Evolutionary conservation across 2,797 vertebrate genomes (phyloP).

Genomic region (Saxicola maurus): DNA sequence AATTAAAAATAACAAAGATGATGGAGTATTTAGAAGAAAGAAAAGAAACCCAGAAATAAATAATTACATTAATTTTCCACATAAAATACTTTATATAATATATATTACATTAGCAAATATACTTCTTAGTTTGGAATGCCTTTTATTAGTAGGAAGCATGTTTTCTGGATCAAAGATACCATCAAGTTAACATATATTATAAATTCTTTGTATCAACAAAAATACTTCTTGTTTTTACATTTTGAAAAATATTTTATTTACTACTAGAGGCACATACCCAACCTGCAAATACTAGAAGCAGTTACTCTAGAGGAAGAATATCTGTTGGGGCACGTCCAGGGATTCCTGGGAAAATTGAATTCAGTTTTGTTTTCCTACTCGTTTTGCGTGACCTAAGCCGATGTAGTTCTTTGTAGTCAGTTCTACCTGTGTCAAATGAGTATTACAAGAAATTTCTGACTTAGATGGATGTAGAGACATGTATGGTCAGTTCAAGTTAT

Average conservation of each 20-base stretch:
- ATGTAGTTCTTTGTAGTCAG: neutral
- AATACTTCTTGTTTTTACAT: neutral
- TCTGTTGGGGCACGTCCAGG: neutral
- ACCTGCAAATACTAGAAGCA: neutral
- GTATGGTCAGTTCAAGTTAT: neutral
- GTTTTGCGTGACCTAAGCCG: neutral
- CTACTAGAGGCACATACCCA: neutral
- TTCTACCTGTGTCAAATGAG: neutral
- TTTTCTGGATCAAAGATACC: neutral
- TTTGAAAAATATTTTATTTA: neutral
- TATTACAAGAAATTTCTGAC: neutral
- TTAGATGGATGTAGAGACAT: neutral
- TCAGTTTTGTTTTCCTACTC: neutral
- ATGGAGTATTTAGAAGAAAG: neutral
- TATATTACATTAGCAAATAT: neutral
- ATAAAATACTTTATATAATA: neutral
- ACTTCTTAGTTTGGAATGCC: neutral
- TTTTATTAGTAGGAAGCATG: neutral
- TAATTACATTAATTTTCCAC: neutral
- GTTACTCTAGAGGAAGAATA: neutral
- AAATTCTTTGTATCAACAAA: neutral
- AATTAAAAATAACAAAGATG: neutral
- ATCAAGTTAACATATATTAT: neutral
- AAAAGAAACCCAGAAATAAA: neutral
- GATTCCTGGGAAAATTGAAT: neutral